Conservation (phyloP, 2,797 vertebrate genomes). For the Paramormyrops hopkinsi region DNA sequence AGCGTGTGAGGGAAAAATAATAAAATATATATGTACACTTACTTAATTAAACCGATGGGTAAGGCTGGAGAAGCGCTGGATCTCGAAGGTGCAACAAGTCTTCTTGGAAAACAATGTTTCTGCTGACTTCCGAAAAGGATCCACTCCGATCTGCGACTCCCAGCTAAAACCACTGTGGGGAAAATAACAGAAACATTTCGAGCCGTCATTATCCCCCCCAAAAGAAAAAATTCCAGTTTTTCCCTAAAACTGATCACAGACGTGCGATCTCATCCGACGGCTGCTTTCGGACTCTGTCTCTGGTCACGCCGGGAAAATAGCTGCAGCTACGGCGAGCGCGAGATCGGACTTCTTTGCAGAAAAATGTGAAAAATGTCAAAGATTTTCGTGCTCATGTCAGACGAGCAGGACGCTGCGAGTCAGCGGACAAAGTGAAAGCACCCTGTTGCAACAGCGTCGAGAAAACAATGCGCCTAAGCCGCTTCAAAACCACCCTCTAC, state of each 20-base stretch:
- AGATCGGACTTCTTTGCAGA: conserved; percentile 59
- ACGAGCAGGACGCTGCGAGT: conserved; percentile 61
- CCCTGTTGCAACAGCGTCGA: conserved; percentile 63
- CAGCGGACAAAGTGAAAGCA: conserved; percentile 69
- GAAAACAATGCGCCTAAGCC: conserved; percentile 36
- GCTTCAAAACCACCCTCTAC: conserved; percentile 42
- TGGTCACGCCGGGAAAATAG: conserved; percentile 37
- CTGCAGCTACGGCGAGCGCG: conserved; percentile 55
- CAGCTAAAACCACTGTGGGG: conserved; percentile 74
- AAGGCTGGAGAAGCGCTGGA: conserved; percentile 39
- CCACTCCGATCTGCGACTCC: conserved; percentile 79
- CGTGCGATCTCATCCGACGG: conserved; percentile 36
- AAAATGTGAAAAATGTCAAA: conserved; percentile 77
- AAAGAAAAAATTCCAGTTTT: conserved; percentile 15
- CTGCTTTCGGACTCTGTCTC: conserved; percentile 34
- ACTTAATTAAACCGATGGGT: conserved; percentile 54
- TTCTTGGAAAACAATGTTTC: conserved; percentile 71
- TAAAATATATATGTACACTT: conserved; percentile 48
- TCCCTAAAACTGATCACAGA: conserved; percentile 26
- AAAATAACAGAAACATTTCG: conserved; percentile 70
- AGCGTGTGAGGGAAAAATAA: neutral
- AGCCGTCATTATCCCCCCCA: conserved; percentile 74
- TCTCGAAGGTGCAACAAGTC: conserved; percentile 82
- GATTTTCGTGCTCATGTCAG: conserved; percentile 66
- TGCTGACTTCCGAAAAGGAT: conserved; percentile 83